Evolutionary conservation across 2,888 invertebrate species (phyloP).

Genomic region (Drosophila prostipennis): DNA sequence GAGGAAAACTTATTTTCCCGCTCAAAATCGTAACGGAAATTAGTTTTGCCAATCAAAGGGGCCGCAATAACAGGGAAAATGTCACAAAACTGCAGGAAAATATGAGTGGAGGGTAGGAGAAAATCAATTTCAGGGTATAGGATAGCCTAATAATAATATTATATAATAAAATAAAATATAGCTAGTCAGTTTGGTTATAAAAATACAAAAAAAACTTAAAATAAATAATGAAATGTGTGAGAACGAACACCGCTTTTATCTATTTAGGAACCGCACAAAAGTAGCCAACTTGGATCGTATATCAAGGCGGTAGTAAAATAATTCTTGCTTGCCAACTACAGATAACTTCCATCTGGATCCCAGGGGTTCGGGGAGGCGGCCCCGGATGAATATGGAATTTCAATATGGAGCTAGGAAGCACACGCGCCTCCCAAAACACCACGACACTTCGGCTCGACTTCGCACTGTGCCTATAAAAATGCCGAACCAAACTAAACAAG

Average conservation of each 20-base stretch:
- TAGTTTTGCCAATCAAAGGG: constrained; percentile 68
- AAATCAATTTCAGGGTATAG: too few species aligned
- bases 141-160: too few species aligned
- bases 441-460: constrained; percentile 22
- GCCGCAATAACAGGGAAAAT: constrained; percentile 6
- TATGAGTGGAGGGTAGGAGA: too few species aligned
- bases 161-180: too few species aligned
- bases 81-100: neutral
- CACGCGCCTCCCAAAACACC: constrained; percentile 50
- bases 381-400: constrained; percentile 9
- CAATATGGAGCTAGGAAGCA: constrained; percentile 69
- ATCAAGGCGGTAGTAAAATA: constrained; percentile 37
- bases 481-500: constrained; percentile 38
- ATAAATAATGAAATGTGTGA: neutral
- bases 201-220: too few species aligned
- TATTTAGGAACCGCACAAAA: neutral
- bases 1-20: constrained; percentile 15
- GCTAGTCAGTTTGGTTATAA: too few species aligned
- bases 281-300: constrained; percentile 8
- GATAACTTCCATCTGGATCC: neutral
- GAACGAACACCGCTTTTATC: neutral
- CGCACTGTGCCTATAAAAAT: constrained; percentile 27
- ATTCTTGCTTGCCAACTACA: constrained; percentile 11
- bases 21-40: constrained; percentile 67
- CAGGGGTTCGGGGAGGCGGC: neutral